Conservation (phyloP, 1,140 invertebrate genomes). For the Hypothenemus hampei region DNA sequence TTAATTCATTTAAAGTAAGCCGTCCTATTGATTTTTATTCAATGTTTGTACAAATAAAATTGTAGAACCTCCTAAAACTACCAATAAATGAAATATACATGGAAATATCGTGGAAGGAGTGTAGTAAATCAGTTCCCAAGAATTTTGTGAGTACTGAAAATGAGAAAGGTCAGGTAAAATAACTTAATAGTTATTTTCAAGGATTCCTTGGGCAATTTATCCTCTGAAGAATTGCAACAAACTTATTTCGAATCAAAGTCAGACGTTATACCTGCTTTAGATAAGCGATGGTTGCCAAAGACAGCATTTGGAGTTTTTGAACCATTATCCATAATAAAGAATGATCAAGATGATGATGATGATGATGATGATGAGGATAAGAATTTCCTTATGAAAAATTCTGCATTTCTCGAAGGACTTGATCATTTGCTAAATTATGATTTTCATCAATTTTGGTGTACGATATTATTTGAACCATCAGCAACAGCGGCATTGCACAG, state of each 20-base stretch:
- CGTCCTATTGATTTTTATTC: too few species aligned
- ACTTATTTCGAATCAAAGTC: conserved; percentile 29
- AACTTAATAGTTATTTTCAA: conserved; percentile 20
- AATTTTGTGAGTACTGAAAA: conserved; percentile 25
- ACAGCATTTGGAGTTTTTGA: conserved; percentile 27
- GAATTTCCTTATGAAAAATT: conserved; percentile 30
- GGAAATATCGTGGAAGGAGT: conserved; percentile 27
- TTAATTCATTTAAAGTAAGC: too few species aligned
- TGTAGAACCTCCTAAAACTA: conserved; percentile 38
- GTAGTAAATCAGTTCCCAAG: conserved; percentile 27
- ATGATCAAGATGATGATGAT: background rate
- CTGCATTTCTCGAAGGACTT: conserved; percentile 31
- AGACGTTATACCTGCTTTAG: conserved; percentile 36
- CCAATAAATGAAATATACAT: conserved; percentile 38
- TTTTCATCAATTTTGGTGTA: conserved; percentile 42
- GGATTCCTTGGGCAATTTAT: conserved; percentile 17
- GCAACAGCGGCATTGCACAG: conserved; percentile 27
- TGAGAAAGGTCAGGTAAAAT: conserved; percentile 6
- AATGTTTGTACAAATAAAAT: conserved; percentile 10
- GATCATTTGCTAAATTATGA: conserved; percentile 35
- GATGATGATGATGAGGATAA: conserved; percentile 33
- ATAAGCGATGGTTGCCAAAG: conserved; percentile 36
- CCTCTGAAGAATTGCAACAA: conserved; percentile 22
- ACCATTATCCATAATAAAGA: conserved; percentile 28
- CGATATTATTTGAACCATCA: conserved; percentile 35